Evolutionary conservation across 1,140 invertebrate species (phyloP), one percentile per base, ranked within the genome.

Genomic region (Chrysomallon squamiferum): DNA sequence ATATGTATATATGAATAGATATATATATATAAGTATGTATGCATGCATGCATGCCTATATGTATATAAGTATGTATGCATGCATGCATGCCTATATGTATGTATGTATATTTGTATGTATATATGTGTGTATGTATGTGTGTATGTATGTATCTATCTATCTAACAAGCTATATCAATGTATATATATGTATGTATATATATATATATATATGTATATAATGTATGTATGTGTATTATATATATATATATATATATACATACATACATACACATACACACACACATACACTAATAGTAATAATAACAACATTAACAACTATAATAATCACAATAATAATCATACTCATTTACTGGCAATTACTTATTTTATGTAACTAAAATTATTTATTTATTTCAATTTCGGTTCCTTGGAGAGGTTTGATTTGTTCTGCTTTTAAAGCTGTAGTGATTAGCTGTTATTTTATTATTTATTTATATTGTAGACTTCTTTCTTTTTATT

Each of bases 181-280:
- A 35, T 60, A 35, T 60, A 25, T 43, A 22, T 60, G 59, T 30
- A 27, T 61, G 59, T 13, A 13, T 61, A 41, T 5, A 41, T 60
- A 35, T 4, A 22, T 43, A 22, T 43, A 35, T 60, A 30, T 22
- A 3, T 3, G 33, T 32, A 27, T 61, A 43, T 49, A n/a, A 22
- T 49, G 43, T 49, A 43, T 50, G 43, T 25, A 13, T 29, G 59
- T 29, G 22, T 47, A 41, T 47, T n/a, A 22, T 27, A 11, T n/a
- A 27, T 4, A 20, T 61, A 11, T 47, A 41, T 45, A n/a, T 61
- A n/a, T 45, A 25, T 30, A 41, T 61, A 25, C n/a, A n/a, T n/a
- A n/a, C n/a, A n/a, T n/a, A n/a, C n/a, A n/a, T n/a, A n/a, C n/a
- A n/a, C n/a, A n/a, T n/a, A n/a, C n/a, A n/a, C n/a, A n/a, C n/a